Percentiles rank a stretch among this genome's conserved stretches.
phyloP scores from a whole-genome alignment of 2,797 vertebrate genomes.

The Poecilia velifera region DNA sequence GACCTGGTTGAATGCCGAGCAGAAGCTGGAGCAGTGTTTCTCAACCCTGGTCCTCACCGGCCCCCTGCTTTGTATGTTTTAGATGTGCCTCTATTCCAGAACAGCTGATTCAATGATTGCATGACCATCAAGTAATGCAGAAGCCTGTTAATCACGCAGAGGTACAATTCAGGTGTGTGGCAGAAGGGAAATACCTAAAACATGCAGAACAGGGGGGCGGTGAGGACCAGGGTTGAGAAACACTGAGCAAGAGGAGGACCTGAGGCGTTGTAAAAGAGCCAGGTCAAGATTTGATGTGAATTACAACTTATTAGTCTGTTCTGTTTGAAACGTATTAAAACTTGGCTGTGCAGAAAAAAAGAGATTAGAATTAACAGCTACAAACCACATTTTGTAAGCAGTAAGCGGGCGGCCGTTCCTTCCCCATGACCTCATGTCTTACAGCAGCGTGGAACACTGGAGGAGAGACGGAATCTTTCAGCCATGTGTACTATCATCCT shows the following conservation, averaged over 20 bases:
- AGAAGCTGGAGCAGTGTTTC: slow-evolving; percentile 39
- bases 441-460: slow-evolving; percentile 64
- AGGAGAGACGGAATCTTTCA: slow-evolving; percentile 51
- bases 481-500: slow-evolving; percentile 45
- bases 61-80: no score
- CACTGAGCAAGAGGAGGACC: slow-evolving; percentile 56
- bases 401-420: slow-evolving; percentile 37
- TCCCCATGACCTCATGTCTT: slow-evolving; percentile 61
- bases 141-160: no score
- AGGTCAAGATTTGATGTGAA: slow-evolving; percentile 70
- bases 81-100: no score
- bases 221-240: no score
- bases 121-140: no score
- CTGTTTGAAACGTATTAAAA: slow-evolving; percentile 68
- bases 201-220: no score
- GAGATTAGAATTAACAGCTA: slow-evolving; percentile 58
- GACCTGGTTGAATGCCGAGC: slow-evolving; percentile 74
- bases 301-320: slow-evolving; percentile 75
- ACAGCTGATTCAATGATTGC: no score
- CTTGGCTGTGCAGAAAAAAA: slow-evolving; percentile 35
- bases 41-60: no score
- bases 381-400: no score
- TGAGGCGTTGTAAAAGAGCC: slow-evolving; percentile 48
- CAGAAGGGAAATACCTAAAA: no score
- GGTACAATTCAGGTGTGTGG: no score